A percentile compares a stretch with the other conserved stretches of the same genome.
Conservation (phyloP, 2,888 invertebrate genomes). For the Argynnis bischoffii region DNA sequence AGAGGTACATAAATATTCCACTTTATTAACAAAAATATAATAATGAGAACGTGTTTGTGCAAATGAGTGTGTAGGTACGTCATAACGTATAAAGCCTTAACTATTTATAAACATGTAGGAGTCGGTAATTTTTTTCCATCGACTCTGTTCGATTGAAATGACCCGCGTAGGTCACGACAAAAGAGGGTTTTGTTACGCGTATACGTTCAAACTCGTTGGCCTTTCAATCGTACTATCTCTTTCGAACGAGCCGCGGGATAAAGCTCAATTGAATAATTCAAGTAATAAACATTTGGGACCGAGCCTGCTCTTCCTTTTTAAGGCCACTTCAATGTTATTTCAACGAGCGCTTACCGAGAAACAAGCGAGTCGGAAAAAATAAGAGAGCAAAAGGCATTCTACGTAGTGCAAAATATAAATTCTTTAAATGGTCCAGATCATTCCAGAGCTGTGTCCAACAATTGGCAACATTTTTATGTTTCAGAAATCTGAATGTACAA, state of each 20-base stretch:
- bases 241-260: conserved; percentile 41
- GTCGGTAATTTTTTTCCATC: conserved; percentile 27
- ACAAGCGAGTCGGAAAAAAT: conserved; percentile 43
- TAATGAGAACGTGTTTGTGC: not conserved
- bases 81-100: no score
- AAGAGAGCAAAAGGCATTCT: conserved; percentile 45
- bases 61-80: not conserved
- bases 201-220: conserved; percentile 18
- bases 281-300: conserved; percentile 48
- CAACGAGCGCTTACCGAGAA: conserved; percentile 47
- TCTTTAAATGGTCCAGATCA: conserved; percentile 43
- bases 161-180: conserved; percentile 30
- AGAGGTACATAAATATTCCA: not conserved
- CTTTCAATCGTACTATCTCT: conserved; percentile 32
- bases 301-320: conserved; percentile 46
- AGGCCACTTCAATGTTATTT: conserved; percentile 43
- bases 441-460: conserved; percentile 35
- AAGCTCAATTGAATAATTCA: conserved; percentile 49
- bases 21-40: conserved; percentile 2
- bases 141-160: conserved; percentile 31
- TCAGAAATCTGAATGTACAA: not conserved
- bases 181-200: conserved; percentile 27
- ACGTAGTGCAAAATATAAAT: conserved; percentile 49
- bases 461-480: not conserved
- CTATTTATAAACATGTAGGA: conserved; percentile 13